These are phyloP conservation scores for Mycalesis mineus DNA, from an alignment of 2,888 invertebrate species.

Conservation along the genomic window DNA sequence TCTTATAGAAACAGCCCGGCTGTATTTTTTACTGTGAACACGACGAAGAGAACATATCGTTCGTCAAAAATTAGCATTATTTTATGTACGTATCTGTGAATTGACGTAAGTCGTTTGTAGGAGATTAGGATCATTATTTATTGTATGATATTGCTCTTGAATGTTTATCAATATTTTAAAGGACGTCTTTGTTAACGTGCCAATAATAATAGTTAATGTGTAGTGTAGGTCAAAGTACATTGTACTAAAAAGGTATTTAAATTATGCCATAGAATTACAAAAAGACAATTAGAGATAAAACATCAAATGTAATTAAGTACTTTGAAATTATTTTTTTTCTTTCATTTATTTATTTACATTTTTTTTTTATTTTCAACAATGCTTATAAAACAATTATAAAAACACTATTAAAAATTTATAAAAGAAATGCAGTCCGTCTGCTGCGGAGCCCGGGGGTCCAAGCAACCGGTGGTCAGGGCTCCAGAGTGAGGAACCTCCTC, in stretches of 20 bases:
- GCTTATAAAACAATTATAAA: no score
- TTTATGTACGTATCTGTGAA: conserved; percentile 1
- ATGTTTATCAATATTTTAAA: neutral
- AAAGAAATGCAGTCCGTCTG: no score
- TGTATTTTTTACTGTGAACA: neutral
- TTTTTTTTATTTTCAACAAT: no score
- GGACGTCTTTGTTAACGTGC: neutral
- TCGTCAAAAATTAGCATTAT: conserved; percentile 14
- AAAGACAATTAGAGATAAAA: no score
- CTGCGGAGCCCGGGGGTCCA: no score
- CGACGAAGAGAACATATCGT: neutral
- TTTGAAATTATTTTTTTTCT: no score
- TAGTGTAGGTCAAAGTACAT: neutral
- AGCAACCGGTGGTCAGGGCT: no score
- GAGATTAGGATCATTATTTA: neutral
- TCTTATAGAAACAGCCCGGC: neutral
- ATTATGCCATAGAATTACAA: neutral
- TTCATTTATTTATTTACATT: no score
- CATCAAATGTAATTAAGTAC: no score
- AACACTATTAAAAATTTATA: no score
- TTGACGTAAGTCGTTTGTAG: conserved; percentile 5
- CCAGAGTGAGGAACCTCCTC: no score
- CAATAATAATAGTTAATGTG: neutral
- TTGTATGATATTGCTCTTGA: neutral
- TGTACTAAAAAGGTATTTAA: neutral